Evolutionary conservation across 2,888 invertebrate genomes (phyloP).

Genomic region (Microdon myrmicae): DNA sequence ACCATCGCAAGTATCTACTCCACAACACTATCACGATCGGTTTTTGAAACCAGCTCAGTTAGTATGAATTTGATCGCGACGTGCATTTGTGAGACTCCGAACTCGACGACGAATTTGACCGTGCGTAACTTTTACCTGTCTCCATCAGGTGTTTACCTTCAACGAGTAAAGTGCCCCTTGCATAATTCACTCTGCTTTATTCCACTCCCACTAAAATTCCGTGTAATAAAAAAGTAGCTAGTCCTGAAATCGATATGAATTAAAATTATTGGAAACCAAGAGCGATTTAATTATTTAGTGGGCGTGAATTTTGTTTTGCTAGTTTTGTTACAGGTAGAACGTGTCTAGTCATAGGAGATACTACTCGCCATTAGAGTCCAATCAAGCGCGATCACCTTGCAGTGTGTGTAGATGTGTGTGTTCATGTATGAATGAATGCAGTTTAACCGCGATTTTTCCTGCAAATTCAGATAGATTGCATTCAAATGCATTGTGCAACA

Average conservation of each 20-base stretch:
- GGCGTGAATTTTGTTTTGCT: conserved; percentile 1
- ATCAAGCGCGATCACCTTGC: too few species aligned
- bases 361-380: too few species aligned
- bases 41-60: conserved; percentile 9
- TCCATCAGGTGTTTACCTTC: neutral
- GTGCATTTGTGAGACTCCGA: conserved; percentile 39
- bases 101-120: conserved; percentile 28
- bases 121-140: conserved; percentile 1
- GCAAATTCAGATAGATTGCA: conserved; percentile 35
- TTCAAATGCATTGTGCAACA: conserved; percentile 41
- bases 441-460: conserved; percentile 25
- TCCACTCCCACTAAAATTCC: conserved; percentile 1
- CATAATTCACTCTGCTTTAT: neutral
- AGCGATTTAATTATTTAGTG: conserved; percentile 18
- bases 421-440: conserved; percentile 25
- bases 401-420: conserved; percentile 14
- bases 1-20: too few species aligned
- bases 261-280: too few species aligned
- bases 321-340: too few species aligned
- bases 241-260: too few species aligned
- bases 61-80: conserved; percentile 38
- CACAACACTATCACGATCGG: too few species aligned
- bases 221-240: conserved; percentile 5
- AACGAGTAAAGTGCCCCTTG: neutral
- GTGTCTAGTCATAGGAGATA: too few species aligned